A percentile compares a stretch with the other conserved stretches of the same genome.
phyloP scores from a whole-genome alignment of 2,113 vertebrate species.

The Phainopepla nitens region DNA sequence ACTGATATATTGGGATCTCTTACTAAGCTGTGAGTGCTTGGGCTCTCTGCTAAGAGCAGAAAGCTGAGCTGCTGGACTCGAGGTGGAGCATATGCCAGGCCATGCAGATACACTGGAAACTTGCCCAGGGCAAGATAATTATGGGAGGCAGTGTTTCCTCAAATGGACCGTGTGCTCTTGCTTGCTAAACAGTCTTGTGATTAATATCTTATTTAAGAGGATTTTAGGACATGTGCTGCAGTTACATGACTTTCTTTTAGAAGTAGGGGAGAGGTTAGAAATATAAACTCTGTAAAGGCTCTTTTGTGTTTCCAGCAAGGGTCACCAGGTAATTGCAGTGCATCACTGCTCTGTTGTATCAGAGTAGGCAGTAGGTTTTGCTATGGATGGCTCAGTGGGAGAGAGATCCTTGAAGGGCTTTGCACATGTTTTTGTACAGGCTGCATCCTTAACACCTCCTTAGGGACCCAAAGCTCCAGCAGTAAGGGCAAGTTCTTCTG shows the following conservation, averaged over 20 bases:
- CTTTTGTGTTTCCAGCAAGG: neutral
- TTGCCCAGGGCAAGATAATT: conserved; percentile 7
- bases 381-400: neutral
- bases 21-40: neutral
- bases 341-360: neutral
- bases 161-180: rapidly evolving
- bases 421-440: neutral
- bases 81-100: neutral
- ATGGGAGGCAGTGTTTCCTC: neutral
- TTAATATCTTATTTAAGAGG: conserved; percentile 42
- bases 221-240: conserved; percentile 20
- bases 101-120: neutral
- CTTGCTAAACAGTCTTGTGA: conserved; percentile 34
- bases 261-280: conserved; percentile 2
- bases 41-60: neutral
- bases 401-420: neutral
- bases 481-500: neutral
- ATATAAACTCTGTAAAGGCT: neutral
- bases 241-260: neutral
- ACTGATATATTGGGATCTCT: neutral
- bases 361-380: neutral
- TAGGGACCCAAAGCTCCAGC: neutral
- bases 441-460: neutral
- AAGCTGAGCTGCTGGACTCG: neutral
- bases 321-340: neutral